These are phyloP conservation scores for Anthonomus grandis DNA, from an alignment of 1,140 invertebrate genomes.

Conservation along the genomic window DNA sequence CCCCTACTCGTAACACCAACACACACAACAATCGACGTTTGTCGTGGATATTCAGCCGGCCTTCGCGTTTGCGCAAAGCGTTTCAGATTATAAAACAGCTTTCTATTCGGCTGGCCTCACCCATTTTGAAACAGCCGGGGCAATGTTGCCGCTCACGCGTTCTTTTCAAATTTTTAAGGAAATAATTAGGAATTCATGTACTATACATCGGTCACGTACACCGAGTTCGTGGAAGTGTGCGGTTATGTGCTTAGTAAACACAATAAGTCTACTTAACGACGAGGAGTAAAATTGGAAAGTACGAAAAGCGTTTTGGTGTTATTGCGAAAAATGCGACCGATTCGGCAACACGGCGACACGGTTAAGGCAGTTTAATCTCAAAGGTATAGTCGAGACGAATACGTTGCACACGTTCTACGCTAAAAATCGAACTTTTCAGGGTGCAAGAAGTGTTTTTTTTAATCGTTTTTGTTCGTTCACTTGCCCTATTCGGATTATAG, in stretches of 20 bases:
- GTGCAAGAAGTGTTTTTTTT: not conserved
- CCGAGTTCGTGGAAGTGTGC: too few relatives aligned
- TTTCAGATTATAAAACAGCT: slow-evolving; percentile 4
- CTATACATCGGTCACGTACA: too few relatives aligned
- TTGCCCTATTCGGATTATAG: not conserved
- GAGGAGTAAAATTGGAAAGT: too few relatives aligned
- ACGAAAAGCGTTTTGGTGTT: too few relatives aligned
- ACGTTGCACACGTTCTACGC: not conserved
- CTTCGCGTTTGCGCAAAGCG: slow-evolving; percentile 3
- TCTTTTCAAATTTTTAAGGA: not conserved
- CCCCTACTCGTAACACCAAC: too few relatives aligned
- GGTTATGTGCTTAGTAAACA: too few relatives aligned
- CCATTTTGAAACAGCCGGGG: slow-evolving; percentile 2
- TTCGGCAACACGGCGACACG: not conserved
- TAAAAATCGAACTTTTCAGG: not conserved
- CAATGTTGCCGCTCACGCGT: not conserved
- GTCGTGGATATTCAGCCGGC: slow-evolving; percentile 2
- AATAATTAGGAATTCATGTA: too few relatives aligned
- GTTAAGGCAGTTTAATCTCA: not conserved
- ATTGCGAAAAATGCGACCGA: too few relatives aligned
- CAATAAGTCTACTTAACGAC: too few relatives aligned
- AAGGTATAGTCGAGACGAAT: not conserved
- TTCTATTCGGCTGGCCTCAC: slow-evolving; percentile 10
- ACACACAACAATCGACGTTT: slow-evolving; percentile 8
- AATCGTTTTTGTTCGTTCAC: not conserved